phyloP scores from a whole-genome alignment of 2,797 vertebrate species.

The Notolepis coatsorum region DNA sequence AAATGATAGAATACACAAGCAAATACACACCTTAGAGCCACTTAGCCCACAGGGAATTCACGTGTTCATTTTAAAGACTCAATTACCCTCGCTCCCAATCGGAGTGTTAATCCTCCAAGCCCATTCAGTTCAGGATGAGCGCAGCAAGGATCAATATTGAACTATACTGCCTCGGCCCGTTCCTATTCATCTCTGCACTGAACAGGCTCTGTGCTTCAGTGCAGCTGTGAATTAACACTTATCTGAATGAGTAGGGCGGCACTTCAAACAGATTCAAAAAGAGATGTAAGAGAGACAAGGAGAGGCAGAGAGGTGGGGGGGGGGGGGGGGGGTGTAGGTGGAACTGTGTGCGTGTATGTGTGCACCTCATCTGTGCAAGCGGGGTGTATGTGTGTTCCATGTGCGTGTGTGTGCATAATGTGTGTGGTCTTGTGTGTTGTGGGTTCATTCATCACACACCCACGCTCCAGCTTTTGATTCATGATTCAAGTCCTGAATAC shows the following conservation, averaged over 20 bases:
- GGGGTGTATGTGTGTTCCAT: neutral
- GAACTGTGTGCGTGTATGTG: neutral
- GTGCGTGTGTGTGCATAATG: neutral
- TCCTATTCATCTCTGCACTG: constrained; percentile 45
- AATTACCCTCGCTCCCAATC: constrained; percentile 58
- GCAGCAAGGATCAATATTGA: constrained; percentile 67
- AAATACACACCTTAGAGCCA: constrained; percentile 33
- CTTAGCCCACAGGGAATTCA: constrained; percentile 43
- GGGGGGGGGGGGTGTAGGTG: neutral
- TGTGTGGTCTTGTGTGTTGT: too few species aligned
- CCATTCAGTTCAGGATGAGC: constrained; percentile 56
- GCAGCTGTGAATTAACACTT: constrained; percentile 9
- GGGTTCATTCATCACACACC: too few species aligned
- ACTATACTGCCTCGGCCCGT: constrained; percentile 32
- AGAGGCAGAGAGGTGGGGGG: neutral
- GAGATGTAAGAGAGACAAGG: neutral
- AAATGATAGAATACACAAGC: constrained; percentile 22
- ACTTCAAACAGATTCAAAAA: neutral
- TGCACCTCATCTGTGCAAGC: neutral
- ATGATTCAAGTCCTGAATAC: too few species aligned
- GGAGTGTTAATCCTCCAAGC: constrained; percentile 61
- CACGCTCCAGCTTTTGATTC: too few species aligned
- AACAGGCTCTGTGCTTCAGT: neutral
- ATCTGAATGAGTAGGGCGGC: neutral
- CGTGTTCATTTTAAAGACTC: constrained; percentile 63